Conservation (phyloP, 2,113 vertebrate genomes). For the Chaetorhynchus papuensis region DNA sequence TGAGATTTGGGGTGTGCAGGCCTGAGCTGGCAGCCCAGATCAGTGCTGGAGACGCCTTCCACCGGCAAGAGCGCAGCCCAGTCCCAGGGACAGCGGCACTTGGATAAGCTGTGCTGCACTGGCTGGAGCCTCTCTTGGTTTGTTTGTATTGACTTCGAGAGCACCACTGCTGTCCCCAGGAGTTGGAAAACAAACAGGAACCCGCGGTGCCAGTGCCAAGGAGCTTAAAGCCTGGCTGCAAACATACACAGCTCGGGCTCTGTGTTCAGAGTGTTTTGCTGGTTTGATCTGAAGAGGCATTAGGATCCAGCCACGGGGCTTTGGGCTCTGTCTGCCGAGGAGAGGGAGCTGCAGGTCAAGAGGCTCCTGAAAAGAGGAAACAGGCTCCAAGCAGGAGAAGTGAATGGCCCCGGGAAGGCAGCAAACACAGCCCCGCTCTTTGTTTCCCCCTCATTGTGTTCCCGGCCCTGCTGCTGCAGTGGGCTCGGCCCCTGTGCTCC, state of each 20-base stretch:
- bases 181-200: not conserved
- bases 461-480: not conserved
- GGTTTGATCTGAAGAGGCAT: constrained; percentile 26
- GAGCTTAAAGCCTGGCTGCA: not conserved
- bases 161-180: not conserved
- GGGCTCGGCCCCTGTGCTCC: not conserved
- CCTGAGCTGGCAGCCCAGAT: not conserved
- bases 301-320: not conserved
- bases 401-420: not conserved
- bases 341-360: constrained; percentile 51
- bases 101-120: not conserved
- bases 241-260: not conserved
- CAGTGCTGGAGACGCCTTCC: not conserved
- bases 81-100: accelerated
- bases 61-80: accelerated
- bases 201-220: not conserved
- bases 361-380: constrained; percentile 38
- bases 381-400: not conserved
- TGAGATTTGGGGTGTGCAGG: not conserved
- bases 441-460: not conserved
- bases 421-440: not conserved
- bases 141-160: not conserved
- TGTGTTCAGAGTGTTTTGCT: not conserved
- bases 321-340: not conserved
- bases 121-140: not conserved